Percentiles rank a stretch among this genome's conserved stretches.
Conservation (phyloP, 2,888 invertebrate species). For the Clostera curtula region DNA sequence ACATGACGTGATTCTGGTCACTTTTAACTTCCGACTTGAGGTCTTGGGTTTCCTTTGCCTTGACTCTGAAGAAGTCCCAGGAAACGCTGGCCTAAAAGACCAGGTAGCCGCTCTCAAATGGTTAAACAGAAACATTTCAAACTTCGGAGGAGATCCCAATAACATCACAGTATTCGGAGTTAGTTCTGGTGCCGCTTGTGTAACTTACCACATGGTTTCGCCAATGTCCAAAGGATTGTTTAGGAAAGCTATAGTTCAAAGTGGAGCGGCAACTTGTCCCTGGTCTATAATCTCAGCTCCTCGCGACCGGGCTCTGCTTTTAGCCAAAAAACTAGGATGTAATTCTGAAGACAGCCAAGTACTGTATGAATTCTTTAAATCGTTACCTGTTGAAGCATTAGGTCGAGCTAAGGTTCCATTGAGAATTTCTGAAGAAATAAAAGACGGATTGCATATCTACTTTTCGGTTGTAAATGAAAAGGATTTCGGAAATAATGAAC, state of each 20-base stretch:
- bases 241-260: conserved; percentile 73
- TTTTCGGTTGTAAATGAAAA: conserved; percentile 19
- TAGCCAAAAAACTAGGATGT: conserved; percentile 22
- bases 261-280: conserved; percentile 74
- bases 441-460: conserved; percentile 3
- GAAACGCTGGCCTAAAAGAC: conserved; percentile 37
- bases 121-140: conserved; percentile 30
- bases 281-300: conserved; percentile 64
- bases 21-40: conserved; percentile 29
- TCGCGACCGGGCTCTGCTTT: conserved; percentile 40
- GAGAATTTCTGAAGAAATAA: conserved; percentile 8
- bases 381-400: conserved; percentile 14
- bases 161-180: conserved; percentile 37
- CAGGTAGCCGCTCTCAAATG: conserved; percentile 32
- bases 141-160: conserved; percentile 31
- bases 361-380: conserved; percentile 19
- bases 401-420: conserved; percentile 7
- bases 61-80: conserved; percentile 29
- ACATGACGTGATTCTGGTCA: conserved; percentile 27
- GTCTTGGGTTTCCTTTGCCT: conserved; percentile 31
- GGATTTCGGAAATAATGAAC: conserved; percentile 16
- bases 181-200: conserved; percentile 36
- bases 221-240: conserved; percentile 42
- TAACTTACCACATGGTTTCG: conserved; percentile 34
- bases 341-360: conserved; percentile 13